Evolutionary conservation across 2,113 vertebrate genomes (phyloP), one percentile per base, ranked within the genome.

Genomic region (Chunga burmeisteri): DNA sequence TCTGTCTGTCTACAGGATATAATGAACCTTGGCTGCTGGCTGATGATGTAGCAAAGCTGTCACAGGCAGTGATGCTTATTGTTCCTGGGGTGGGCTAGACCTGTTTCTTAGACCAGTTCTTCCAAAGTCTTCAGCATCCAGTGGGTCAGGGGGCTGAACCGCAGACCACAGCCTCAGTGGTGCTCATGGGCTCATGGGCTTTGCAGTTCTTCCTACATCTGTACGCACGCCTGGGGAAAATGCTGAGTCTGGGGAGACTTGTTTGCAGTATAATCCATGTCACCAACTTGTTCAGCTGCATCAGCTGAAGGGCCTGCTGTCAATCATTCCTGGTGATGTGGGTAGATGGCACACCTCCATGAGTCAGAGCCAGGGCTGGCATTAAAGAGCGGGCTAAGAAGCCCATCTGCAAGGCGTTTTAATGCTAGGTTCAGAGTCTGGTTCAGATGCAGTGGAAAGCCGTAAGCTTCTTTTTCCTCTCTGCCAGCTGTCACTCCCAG

Each of bases 211-310:
- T n/a, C 66, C 23, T 27, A 3, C 38, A 13, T 11, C 72, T 5
- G 0, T 42, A 1, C 11, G 23, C 30, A 17, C 3, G 1, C 12
- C 10, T 4, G 1, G 36, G 42, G 78, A 10, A 46, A n/a, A n/a
- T 6, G 2, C 11, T 18, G 62, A 20, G 4, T 11, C 9, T 9
- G 23, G 23, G 14, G 30, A 73, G 15, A 36, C 21, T 21, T 21
- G 11, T 71, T 55, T 52, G 65, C 7, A 3, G 6, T 11, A 8
- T 13, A 16, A 22, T n/a, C 58, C 17, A 4, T 6, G 25, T 26
- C 58, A 13, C 1, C 3, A 29, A 5, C 0, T 2, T 13, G 23
- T 25, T 77, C 32, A 26, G 25, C 32, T 20, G 36, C 26, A 16
- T 32, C 65, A 36, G 40, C 20, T 30, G 50, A 19, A 84, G 55